Conservation (phyloP, 2,888 invertebrate species). For the Perizoma affinitatum region DNA sequence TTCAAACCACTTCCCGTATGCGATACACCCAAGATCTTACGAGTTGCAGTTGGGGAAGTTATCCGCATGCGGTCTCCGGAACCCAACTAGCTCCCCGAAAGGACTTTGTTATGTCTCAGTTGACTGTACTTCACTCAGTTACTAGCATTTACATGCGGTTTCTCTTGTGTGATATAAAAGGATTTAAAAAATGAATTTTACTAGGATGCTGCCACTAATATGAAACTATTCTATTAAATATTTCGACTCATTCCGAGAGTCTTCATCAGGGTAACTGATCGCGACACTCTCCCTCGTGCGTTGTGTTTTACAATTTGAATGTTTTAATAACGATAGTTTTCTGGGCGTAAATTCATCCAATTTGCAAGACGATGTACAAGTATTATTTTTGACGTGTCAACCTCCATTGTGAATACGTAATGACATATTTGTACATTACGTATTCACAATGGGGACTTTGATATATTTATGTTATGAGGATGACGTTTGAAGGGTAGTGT, state of each 20-base stretch:
- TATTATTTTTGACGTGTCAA: too few species aligned
- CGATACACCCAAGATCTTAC: slow-evolving; percentile 13
- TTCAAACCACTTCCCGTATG: background rate
- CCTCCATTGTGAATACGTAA: too few species aligned
- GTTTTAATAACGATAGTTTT: too few species aligned
- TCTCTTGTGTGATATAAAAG: background rate
- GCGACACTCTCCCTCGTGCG: too few species aligned
- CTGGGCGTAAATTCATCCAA: too few species aligned
- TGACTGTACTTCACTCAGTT: background rate
- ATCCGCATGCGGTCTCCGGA: slow-evolving; percentile 17
- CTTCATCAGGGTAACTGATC: background rate
- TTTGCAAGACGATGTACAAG: too few species aligned
- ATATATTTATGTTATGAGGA: too few species aligned
- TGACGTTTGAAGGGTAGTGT: too few species aligned
- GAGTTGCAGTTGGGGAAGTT: slow-evolving; percentile 21
- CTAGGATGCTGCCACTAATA: background rate
- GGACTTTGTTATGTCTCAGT: slow-evolving; percentile 7
- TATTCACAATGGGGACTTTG: too few species aligned
- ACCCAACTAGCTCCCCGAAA: slow-evolving; percentile 13
- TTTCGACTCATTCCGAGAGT: background rate
- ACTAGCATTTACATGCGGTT: background rate
- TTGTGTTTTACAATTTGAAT: too few species aligned
- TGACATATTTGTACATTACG: too few species aligned
- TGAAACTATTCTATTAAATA: too few species aligned
- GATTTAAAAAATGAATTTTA: background rate